Percentiles rank a stretch among this genome's conserved stretches.
These are phyloP conservation scores for Hanleya hanleyi DNA, from an alignment of 2,888 invertebrate species.

Conservation along the genomic window DNA sequence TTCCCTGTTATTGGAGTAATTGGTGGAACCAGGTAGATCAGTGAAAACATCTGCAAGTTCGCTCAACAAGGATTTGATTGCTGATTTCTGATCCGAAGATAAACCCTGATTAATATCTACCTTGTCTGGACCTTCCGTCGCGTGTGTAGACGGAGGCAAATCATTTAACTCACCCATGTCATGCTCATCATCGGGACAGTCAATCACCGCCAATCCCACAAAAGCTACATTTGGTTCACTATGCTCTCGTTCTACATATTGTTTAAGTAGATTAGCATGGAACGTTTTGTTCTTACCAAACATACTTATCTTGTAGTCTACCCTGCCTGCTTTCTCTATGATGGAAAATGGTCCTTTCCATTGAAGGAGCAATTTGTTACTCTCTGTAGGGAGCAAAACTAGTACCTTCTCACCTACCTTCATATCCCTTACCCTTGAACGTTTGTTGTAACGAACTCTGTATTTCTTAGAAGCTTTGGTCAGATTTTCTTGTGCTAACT, in stretches of 20 bases:
- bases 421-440: constrained; percentile 22
- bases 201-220: no score
- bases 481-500: constrained; percentile 32
- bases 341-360: no score
- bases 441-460: constrained; percentile 36
- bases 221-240: no score
- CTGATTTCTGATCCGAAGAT: not conserved
- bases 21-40: constrained; percentile 15
- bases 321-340: no score
- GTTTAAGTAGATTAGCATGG: constrained; percentile 19
- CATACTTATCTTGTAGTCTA: constrained; percentile 22
- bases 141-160: no score
- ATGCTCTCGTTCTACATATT: constrained; percentile 10
- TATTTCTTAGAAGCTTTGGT: constrained; percentile 12
- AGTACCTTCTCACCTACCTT: constrained; percentile 37
- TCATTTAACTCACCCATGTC: no score
- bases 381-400: constrained; percentile 39
- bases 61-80: no score
- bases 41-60: no score
- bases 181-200: no score
- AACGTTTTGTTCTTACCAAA: constrained; percentile 16
- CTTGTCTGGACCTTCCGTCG: not conserved
- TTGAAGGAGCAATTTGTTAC: constrained; percentile 40
- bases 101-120: not conserved
- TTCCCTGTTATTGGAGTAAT: no score